phyloP scores from a whole-genome alignment of 1,140 invertebrate genomes.

The Dreissena rostriformis region DNA sequence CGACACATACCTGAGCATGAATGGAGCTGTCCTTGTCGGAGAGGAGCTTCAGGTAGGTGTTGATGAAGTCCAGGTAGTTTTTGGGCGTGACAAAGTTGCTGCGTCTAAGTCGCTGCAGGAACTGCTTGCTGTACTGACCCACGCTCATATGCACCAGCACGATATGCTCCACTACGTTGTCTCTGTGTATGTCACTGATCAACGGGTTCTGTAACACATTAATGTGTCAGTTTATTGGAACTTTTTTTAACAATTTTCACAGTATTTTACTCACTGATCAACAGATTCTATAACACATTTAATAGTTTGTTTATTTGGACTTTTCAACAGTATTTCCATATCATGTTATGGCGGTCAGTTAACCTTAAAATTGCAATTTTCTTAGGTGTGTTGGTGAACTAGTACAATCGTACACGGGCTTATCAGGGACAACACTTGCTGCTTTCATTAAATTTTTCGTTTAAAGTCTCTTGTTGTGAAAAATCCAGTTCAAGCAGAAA shows the following conservation, averaged over 20 bases:
- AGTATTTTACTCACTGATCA: conserved; percentile 88
- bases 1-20: conserved; percentile 83
- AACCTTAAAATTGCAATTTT: too few relatives aligned
- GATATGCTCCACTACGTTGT: conserved; percentile 89
- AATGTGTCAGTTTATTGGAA: too few relatives aligned
- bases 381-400: too few relatives aligned
- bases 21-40: conserved; percentile 87
- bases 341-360: too few relatives aligned
- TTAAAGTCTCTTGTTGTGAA: too few relatives aligned
- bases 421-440: too few relatives aligned
- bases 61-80: conserved; percentile 93
- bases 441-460: too few relatives aligned
- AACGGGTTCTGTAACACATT: conserved; percentile 74
- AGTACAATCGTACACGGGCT: too few relatives aligned
- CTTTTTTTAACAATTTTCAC: too few relatives aligned
- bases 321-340: too few relatives aligned
- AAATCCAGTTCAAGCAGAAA: too few relatives aligned
- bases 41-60: conserved; percentile 88
- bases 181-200: conserved; percentile 86
- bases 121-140: conserved; percentile 87
- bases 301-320: too few relatives aligned
- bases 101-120: conserved; percentile 86
- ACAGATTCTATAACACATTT: conserved; percentile 70
- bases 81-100: conserved; percentile 94
- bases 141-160: conserved; percentile 91